Base-by-base conservation (phyloP, 2,888 invertebrate species). In the Dolichopus griseipennis region DNA sequence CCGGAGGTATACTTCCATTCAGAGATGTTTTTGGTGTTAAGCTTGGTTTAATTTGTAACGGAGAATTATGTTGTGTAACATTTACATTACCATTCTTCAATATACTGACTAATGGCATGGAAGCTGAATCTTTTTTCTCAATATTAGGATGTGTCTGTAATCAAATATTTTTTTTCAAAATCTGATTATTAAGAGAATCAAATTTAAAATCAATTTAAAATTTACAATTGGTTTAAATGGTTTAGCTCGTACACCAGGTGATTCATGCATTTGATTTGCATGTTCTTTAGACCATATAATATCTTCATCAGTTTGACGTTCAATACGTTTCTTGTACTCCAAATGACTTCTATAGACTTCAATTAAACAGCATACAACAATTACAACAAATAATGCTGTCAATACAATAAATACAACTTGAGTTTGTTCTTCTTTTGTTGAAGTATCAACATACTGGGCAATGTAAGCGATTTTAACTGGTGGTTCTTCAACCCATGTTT, bases 401-500 rank as follows among this genome's bases (percentile, higher is more conserved):
- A 93, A 84, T 1, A 89, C 88, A 72, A 93, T 88, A 75, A 94
- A 92, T 69, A 93, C 86, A 73, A 92, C 89, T 82, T 90, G 89
- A 1, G 90, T 89, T 68, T 89, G 89, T 75, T 92, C 91, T 79
- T 93, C 92, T 77, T 91, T 89, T 61, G 88, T 85, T 20, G 90
- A 89, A 18, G 88, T 86, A 72, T 89, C 87, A 52, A 89, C 87
- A 78, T 90, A 89, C 52, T 88, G 83, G 1, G 91, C 90, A 74
- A 89, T 88, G 78, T 92, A 93, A 0, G 89, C 85, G 15, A 89
- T 85, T 67, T 90, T 84, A 61, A 88, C 88, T 0, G 93, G 93
- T 2, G 92, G 90, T 76, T 93, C 92, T 79, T 91, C 91, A 4
- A 90, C 90, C 93, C 93, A 93, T 0, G 89, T 88, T 75, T 88